Evolutionary conservation across 1,140 invertebrate genomes (phyloP).

Genomic region (Lysiphlebus fabarum): DNA sequence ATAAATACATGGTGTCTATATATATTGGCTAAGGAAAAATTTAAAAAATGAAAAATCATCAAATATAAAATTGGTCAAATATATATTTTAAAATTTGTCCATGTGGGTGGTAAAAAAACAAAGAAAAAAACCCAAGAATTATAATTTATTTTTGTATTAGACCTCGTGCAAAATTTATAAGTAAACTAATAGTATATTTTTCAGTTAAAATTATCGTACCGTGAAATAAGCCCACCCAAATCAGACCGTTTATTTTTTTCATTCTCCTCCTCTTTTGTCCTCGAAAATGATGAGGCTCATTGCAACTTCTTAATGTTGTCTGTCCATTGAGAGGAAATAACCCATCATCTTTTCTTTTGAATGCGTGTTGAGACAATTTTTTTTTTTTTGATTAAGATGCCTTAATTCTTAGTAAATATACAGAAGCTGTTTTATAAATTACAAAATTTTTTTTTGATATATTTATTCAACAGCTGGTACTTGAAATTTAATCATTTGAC

Average conservation of each 20-base stretch:
- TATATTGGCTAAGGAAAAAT: conserved; percentile 17
- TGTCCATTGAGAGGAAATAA: conserved; percentile 3
- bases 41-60: conserved; percentile 25
- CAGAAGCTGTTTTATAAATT: too few relatives aligned
- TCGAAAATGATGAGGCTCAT: conserved; percentile 2
- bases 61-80: conserved; percentile 27
- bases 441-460: too few relatives aligned
- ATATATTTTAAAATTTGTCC: conserved; percentile 15
- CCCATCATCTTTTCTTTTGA: conserved; percentile 3
- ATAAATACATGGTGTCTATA: neutral
- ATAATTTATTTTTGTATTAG: conserved; percentile 22
- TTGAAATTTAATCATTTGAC: too few relatives aligned
- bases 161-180: conserved; percentile 22
- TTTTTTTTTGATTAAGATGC: neutral
- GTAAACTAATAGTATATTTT: conserved; percentile 28
- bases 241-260: conserved; percentile 14
- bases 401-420: too few relatives aligned
- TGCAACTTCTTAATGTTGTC: neutral
- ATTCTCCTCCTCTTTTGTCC: conserved; percentile 3
- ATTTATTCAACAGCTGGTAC: too few relatives aligned
- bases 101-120: conserved; percentile 23
- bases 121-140: conserved; percentile 28
- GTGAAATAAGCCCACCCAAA: conserved; percentile 33
- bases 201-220: conserved; percentile 28
- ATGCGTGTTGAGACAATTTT: conserved; percentile 12